These are phyloP conservation scores for Mormyrops boulengeri DNA, from an alignment of 2,797 vertebrate species.

Conservation along the genomic window DNA sequence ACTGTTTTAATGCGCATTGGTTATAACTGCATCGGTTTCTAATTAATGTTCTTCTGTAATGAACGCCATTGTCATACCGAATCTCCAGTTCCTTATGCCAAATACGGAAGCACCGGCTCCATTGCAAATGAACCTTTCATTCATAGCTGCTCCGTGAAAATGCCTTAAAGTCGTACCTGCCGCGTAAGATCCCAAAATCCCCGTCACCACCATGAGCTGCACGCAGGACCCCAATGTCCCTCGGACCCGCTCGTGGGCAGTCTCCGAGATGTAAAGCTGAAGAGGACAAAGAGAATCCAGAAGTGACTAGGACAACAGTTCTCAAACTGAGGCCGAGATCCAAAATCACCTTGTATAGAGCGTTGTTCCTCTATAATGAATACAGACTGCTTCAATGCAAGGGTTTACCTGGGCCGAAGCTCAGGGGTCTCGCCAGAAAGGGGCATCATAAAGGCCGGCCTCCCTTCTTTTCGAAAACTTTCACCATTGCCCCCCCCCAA, in stretches of 20 bases:
- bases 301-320: not conserved
- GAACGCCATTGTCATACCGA: not conserved
- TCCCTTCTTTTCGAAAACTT: not conserved
- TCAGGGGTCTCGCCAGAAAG: not conserved
- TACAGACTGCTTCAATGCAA: not conserved
- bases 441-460: not conserved
- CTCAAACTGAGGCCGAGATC: not conserved
- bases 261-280: conserved; percentile 88
- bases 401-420: not conserved
- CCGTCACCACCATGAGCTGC: conserved; percentile 87
- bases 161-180: conserved; percentile 61
- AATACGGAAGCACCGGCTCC: not conserved
- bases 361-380: not conserved
- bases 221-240: conserved; percentile 82
- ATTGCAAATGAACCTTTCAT: not conserved
- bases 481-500: not conserved
- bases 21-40: not conserved
- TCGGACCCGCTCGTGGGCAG: conserved; percentile 75
- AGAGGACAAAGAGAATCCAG: not conserved
- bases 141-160: not conserved
- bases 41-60: not conserved
- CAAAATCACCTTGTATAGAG: not conserved
- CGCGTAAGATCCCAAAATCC: conserved; percentile 84
- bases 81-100: not conserved
- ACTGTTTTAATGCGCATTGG: not conserved